Evolutionary conservation across 2,888 invertebrate species (phyloP), one percentile per base, ranked within the genome.

Genomic region (Lepetodrilus schrolli): DNA sequence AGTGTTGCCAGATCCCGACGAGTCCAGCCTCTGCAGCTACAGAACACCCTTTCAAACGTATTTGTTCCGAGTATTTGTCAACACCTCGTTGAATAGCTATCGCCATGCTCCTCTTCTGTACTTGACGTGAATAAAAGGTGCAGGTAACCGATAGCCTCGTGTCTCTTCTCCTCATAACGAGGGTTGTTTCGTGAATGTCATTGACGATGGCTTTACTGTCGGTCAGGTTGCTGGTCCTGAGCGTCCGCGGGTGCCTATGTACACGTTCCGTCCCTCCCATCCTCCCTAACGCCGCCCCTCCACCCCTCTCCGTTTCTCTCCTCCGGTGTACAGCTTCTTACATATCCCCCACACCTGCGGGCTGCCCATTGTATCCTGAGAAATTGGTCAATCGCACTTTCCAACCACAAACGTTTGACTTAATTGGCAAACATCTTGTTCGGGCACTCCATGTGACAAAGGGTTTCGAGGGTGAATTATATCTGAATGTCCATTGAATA

Each of bases 1-100:
- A 58, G 58, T 58, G 58, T 58, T 58, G 58, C 58, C 13, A 58
- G 58, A 58, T 30, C 58, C 26, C n/a, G 26, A 13, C 58, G 26
- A 26, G 26, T 30, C 30, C 30, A n/a, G 30, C 26, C 30, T 17
- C 58, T 17, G n/a, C 58, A 17, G 58, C 26, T 58, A 58, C 58
- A 58, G 34, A 34, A 58, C 58, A 58, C 58, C 58, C 26, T 58
- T 30, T 58, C 58, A 58, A 58, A 58, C 26, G 30, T 58, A 58
- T 58, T 58, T 58, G 58, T 58, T 58, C 58, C 58, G 30, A 23
- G 58, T 58, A 58, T 58, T 58, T 58, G 58, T 58, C 58, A 58
- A 58, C 58, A 58, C 58, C 26, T 30, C 34, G 58, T 34, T 58
- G 58, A 58, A 58, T 58, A 30, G 58, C 58, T 34, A 7, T n/a